A percentile compares a stretch with the other conserved stretches of the same genome.
These are phyloP conservation scores for Alauda arvensis DNA, from an alignment of 2,797 vertebrate genomes.

Conservation along the genomic window DNA sequence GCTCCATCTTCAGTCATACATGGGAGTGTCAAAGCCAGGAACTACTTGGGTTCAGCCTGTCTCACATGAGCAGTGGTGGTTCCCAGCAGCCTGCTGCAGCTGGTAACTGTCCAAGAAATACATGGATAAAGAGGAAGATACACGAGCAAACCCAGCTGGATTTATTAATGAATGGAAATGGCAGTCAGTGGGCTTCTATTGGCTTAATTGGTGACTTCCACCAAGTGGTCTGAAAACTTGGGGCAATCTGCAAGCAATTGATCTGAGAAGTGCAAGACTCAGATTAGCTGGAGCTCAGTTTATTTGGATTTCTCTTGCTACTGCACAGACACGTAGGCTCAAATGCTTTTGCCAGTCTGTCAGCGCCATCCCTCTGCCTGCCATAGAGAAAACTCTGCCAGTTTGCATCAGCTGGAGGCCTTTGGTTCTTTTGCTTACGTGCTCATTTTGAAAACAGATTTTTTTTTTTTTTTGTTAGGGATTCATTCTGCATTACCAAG, in stretches of 20 bases:
- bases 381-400: not conserved
- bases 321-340: not conserved
- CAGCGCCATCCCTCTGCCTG: not conserved
- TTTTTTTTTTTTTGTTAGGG: not conserved
- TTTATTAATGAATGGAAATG: not conserved
- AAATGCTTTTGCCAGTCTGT: not conserved
- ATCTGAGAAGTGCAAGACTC: not conserved
- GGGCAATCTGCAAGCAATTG: not conserved
- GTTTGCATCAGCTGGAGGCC: not conserved
- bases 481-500: not conserved
- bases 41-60: not conserved
- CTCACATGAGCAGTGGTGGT: not conserved
- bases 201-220: not conserved
- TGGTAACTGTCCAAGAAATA: not conserved
- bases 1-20: not conserved
- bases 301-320: not conserved
- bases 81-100: not conserved
- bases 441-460: not conserved
- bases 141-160: not conserved
- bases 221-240: not conserved
- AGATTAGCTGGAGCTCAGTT: not conserved
- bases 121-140: not conserved
- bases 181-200: not conserved
- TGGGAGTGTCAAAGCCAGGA: not conserved
- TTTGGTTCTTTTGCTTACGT: accelerated